Conservation (phyloP, 64 coral and sea anemone species). For the Catalaphyllia jardinei region DNA sequence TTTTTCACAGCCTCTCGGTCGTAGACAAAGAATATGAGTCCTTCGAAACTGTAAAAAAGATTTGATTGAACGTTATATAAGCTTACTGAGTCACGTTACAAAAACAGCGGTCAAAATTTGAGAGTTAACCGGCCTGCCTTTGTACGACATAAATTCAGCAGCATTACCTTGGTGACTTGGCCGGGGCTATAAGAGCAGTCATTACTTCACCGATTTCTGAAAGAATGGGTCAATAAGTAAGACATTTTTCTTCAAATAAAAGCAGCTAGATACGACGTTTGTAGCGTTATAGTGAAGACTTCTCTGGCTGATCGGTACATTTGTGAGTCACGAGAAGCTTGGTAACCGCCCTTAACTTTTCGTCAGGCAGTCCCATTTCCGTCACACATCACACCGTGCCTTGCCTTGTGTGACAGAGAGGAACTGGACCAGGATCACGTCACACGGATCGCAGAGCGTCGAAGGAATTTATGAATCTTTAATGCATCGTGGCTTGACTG, state of each 20-base stretch:
- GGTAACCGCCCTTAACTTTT: background rate
- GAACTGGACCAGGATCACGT: too few relatives aligned
- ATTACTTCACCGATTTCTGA: background rate
- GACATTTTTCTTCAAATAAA: background rate
- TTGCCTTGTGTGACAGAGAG: background rate
- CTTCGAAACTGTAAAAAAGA: slow-evolving; percentile 71
- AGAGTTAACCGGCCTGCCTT: background rate
- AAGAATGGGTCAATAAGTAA: background rate
- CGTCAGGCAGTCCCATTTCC: background rate
- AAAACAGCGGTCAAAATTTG: too few relatives aligned
- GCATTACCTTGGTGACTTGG: slow-evolving; percentile 10
- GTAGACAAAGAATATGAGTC: slow-evolving; percentile 93
- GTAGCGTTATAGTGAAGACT: background rate
- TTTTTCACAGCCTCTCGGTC: slow-evolving; percentile 88
- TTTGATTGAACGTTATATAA: background rate
- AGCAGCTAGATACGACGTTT: background rate
- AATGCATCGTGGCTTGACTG: too few relatives aligned
- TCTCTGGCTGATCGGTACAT: background rate
- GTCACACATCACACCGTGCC: background rate
- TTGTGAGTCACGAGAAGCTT: background rate
- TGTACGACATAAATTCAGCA: background rate
- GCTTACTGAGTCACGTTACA: too few relatives aligned
- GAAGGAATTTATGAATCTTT: too few relatives aligned
- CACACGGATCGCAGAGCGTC: too few relatives aligned
- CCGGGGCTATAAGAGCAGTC: slow-evolving; percentile 12